Evolutionary conservation across 2,797 vertebrate species (phyloP), one percentile per base, ranked within the genome.

Genomic region (Aphelocoma californica): DNA sequence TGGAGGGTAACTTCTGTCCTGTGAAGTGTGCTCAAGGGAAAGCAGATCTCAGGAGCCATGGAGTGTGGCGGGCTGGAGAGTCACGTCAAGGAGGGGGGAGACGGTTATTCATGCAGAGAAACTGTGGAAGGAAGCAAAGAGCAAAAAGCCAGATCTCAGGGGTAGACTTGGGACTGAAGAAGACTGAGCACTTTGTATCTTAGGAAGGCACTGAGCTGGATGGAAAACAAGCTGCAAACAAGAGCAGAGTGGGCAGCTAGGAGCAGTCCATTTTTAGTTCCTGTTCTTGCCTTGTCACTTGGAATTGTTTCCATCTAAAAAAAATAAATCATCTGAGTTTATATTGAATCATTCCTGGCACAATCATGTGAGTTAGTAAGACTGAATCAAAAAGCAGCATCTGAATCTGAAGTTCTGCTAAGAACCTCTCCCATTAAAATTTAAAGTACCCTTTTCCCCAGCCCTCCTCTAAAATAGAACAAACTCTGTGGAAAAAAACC

Each of bases 401-500:
- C 31, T 3, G 2, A 48, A 50, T 64, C 50, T 90, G 47, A 79
- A 86, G 23, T 32, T 65, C 34, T 88, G 36, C 24, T 44, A 7
- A 51, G 47, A 84, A 64, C 11, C 1, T 61, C 32, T 86, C 6
- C 29, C 7, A 6, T 61, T 69, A 54, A 60, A 67, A 65, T 74
- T 45, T 71, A 24, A 94, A 86, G 57, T 31, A 47, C 3, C 3
- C 1, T 69, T 75, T 91, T 47, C 25, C 29, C 5, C 31, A 86
- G 56, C 58, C 5, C 32, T 75, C 5, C 7, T 90, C 14, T 75
- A 31, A 72, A 77, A 56, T 6, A 78, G 61, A 73, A 40, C 18
- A 70, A 78, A 61, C 38, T 72, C 4, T 2, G 5, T 26, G 40
- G 10, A 8, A 74, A 84, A 71, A 40, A 0, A 0, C 1, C 11